These are phyloP conservation scores for Zelostemma sp. DNA, from an alignment of 1,140 invertebrate species.

Conservation along the genomic window DNA sequence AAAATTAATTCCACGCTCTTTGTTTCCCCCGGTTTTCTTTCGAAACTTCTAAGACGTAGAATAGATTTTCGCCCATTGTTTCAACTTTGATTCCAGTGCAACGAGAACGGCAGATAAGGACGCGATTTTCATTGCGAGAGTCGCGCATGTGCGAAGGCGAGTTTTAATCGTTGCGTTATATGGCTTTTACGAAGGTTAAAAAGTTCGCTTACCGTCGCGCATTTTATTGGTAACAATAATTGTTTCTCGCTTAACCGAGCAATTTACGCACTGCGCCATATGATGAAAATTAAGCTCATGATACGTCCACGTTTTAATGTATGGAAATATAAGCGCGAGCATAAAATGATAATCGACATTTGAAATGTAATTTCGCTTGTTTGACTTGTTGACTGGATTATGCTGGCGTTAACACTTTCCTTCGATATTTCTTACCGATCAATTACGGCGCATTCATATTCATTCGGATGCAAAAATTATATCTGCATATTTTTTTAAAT, in stretches of 20 bases:
- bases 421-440: not conserved
- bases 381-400: slow-evolving; percentile 3
- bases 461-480: not conserved
- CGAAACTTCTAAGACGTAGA: not conserved
- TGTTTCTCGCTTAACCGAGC: not conserved
- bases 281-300: slow-evolving; percentile 1
- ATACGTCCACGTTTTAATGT: slow-evolving; percentile 5
- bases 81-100: not conserved
- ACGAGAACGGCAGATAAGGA: not conserved
- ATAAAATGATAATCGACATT: slow-evolving; percentile 5
- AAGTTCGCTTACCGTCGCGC: not conserved
- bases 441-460: not conserved
- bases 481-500: not conserved
- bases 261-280: slow-evolving; percentile 1
- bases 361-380: slow-evolving; percentile 2
- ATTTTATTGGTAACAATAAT: slow-evolving; percentile 8
- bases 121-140: not conserved
- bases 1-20: too few species aligned
- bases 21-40: too few species aligned
- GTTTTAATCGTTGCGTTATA: not conserved
- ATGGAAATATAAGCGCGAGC: slow-evolving; percentile 3
- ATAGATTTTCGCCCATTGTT: not conserved
- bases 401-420: slow-evolving; percentile 1
- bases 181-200: slow-evolving; percentile 6
- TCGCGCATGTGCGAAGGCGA: not conserved